phyloP scores from a whole-genome alignment of 2,113 vertebrate species.

The Zapornia atra region DNA sequence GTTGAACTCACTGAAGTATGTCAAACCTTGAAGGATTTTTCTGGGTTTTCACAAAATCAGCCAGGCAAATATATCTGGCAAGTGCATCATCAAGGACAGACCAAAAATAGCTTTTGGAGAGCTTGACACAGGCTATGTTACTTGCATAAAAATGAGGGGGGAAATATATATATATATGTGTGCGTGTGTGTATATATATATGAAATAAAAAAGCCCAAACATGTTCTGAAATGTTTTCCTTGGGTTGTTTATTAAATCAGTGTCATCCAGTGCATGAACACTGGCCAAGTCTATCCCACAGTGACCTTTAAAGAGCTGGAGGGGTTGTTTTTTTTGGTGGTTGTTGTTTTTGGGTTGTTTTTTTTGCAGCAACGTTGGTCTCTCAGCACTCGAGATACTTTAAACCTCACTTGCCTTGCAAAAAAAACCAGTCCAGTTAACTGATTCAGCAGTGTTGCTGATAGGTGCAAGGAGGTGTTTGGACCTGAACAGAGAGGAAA shows the following conservation, averaged over 20 bases:
- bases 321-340: no score
- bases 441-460: neutral
- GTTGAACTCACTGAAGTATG: neutral
- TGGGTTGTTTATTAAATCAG: neutral
- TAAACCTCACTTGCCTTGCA: neutral
- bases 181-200: no score
- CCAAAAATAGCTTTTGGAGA: neutral
- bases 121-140: neutral
- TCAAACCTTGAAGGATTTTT: neutral
- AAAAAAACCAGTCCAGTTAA: neutral
- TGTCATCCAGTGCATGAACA: neutral
- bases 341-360: no score
- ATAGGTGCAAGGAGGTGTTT: neutral
- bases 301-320: neutral
- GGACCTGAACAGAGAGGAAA: neutral
- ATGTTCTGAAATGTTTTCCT: neutral
- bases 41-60: neutral
- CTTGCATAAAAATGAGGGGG: neutral
- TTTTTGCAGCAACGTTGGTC: neutral
- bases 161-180: no score
- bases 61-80: neutral
- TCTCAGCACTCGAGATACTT: neutral
- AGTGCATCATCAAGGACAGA: neutral
- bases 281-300: neutral
- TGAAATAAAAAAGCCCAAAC: neutral